Conservation (phyloP, 2,113 vertebrate genomes). For the Pelmatolapia mariae region DNA sequence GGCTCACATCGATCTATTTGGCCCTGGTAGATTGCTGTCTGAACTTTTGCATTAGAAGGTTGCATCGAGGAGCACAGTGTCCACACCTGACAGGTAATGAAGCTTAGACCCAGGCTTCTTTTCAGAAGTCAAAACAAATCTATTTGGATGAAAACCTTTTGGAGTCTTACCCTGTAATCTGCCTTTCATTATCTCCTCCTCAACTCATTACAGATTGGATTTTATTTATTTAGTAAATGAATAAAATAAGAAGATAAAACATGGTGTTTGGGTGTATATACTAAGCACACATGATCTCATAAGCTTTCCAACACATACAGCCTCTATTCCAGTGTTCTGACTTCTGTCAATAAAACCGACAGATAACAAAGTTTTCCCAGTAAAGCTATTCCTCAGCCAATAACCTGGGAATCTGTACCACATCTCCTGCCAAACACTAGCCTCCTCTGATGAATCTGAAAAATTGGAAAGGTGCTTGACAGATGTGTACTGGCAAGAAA, state of each 20-base stretch:
- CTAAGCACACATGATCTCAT: background rate
- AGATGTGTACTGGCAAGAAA: constrained; percentile 27
- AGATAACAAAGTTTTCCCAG: background rate
- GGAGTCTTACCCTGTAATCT: background rate
- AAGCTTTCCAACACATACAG: background rate
- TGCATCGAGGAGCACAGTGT: background rate
- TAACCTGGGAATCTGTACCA: background rate
- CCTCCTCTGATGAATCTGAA: background rate
- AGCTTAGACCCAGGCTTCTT: background rate
- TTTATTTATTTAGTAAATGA: background rate
- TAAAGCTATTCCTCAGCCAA: background rate
- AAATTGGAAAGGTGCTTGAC: background rate
- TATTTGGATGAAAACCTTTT: background rate
- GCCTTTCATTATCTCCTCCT: background rate
- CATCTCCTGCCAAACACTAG: constrained; percentile 8
- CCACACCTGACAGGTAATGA: constrained; percentile 27
- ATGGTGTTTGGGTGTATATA: background rate
- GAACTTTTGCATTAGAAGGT: background rate
- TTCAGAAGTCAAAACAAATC: background rate
- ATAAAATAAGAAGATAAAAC: background rate
- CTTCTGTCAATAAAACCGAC: background rate
- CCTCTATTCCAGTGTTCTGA: background rate
- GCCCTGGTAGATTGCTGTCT: background rate
- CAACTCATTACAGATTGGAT: background rate
- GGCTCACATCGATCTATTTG: constrained; percentile 45